Evolutionary conservation across 2,113 vertebrate genomes (phyloP).

Genomic region (Zosterops borbonicus): DNA sequence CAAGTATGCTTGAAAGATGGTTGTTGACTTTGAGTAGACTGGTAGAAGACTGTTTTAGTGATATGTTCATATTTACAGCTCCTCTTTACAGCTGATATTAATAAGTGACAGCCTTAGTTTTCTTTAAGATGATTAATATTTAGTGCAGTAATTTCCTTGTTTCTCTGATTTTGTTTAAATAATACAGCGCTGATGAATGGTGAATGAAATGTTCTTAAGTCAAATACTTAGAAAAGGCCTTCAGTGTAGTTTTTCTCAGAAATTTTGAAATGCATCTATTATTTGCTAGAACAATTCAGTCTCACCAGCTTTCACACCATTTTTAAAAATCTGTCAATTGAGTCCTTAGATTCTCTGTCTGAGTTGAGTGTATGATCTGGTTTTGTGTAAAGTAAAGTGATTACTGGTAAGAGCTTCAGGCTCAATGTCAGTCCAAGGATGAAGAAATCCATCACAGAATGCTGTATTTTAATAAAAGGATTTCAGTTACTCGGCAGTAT

Average conservation of each 20-base stretch:
- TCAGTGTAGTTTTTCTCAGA: not conserved
- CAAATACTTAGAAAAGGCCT: not conserved
- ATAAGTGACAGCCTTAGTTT: not conserved
- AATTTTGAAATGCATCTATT: not conserved
- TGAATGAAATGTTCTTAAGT: not conserved
- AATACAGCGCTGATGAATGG: not conserved
- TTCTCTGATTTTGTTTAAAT: not conserved
- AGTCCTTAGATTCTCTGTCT: slow-evolving; percentile 28
- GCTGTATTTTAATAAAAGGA: slow-evolving; percentile 67
- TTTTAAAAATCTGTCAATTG: slow-evolving; percentile 12
- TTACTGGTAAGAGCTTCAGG: slow-evolving; percentile 60
- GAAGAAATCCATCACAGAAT: slow-evolving; percentile 57
- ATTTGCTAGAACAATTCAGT: slow-evolving; percentile 15
- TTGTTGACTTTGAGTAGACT: not conserved
- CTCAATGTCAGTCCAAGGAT: slow-evolving; percentile 64
- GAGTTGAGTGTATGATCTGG: slow-evolving; percentile 39
- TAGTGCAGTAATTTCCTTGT: not conserved
- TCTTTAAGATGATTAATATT: not conserved
- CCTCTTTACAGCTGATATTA: not conserved
- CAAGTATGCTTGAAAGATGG: not conserved
- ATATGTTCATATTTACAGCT: not conserved
- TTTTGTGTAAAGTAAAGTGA: slow-evolving; percentile 64
- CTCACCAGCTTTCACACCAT: not conserved
- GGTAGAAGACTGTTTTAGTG: not conserved
- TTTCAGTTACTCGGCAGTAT: slow-evolving; percentile 33